A percentile compares a stretch with the other conserved stretches of the same genome.
These are phyloP conservation scores for Acronicta leporina DNA, from an alignment of 2,888 invertebrate genomes.

Conservation along the genomic window DNA sequence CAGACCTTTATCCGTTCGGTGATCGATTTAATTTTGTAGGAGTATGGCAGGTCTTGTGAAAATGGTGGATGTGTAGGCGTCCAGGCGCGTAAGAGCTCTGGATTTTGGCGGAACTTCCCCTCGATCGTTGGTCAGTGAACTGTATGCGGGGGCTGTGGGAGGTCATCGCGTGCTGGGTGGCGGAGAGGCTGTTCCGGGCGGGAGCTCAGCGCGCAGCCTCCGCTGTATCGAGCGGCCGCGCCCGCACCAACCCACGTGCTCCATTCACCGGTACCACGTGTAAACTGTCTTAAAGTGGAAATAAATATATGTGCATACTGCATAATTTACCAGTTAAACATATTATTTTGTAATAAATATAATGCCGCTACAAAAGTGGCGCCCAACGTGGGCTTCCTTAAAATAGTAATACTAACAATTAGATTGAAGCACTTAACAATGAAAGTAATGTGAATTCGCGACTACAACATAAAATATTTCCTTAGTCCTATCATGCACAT, in stretches of 20 bases:
- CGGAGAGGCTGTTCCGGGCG: conserved; percentile 67
- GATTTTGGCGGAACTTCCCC: conserved; percentile 55
- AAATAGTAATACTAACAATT: neutral
- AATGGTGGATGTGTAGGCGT: conserved; percentile 63
- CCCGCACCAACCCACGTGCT: conserved; percentile 76
- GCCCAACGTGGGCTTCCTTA: conserved; percentile 45
- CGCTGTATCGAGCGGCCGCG: conserved; percentile 81
- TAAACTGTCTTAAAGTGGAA: conserved; percentile 51
- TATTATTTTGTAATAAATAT: neutral
- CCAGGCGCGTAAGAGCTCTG: conserved; percentile 69
- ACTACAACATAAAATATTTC: too few relatives aligned
- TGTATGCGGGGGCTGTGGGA: conserved; percentile 58
- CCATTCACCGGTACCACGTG: conserved; percentile 78
- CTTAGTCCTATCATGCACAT: neutral
- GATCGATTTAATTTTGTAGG: conserved; percentile 64
- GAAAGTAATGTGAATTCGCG: too few relatives aligned
- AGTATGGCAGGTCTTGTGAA: conserved; percentile 65
- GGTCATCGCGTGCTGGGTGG: conserved; percentile 68
- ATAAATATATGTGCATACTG: conserved; percentile 42
- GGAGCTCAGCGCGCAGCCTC: conserved; percentile 81
- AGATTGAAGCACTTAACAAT: neutral
- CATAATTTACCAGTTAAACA: conserved; percentile 16
- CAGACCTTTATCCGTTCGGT: conserved; percentile 64
- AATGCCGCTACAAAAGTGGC: conserved; percentile 32
- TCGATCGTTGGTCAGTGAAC: conserved; percentile 57